Percentiles rank a stretch among this genome's conserved stretches.
Conservation (phyloP, 2,797 vertebrate species). For the Esox lucius region DNA sequence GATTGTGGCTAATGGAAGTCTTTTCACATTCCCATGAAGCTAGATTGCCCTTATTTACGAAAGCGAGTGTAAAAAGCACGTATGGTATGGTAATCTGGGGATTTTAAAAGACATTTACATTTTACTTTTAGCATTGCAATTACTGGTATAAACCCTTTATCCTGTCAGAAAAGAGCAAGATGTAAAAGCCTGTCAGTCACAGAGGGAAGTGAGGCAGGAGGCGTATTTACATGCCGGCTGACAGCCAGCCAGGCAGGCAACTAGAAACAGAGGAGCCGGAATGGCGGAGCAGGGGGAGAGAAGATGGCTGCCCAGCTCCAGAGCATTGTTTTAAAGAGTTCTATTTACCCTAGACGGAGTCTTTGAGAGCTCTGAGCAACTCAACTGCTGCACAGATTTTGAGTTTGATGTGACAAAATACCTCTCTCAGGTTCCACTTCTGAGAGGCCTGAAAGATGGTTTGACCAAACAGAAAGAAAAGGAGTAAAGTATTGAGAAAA, state of each 20-base stretch:
- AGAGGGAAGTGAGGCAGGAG: slow-evolving; percentile 75
- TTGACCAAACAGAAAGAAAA: background rate
- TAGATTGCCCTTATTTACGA: slow-evolving; percentile 81
- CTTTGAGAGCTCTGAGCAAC: background rate
- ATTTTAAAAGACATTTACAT: slow-evolving; percentile 87
- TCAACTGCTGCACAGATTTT: background rate
- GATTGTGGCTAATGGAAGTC: slow-evolving; percentile 71
- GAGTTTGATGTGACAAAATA: background rate
- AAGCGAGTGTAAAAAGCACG: slow-evolving; percentile 63
- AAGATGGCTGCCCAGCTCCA: slow-evolving; percentile 1
- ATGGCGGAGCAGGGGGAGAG: slow-evolving; percentile 20
- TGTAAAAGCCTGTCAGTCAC: slow-evolving; percentile 87
- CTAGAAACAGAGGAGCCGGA: slow-evolving; percentile 21
- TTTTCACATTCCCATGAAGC: slow-evolving; percentile 80
- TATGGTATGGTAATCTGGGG: slow-evolving; percentile 79
- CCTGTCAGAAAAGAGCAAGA: slow-evolving; percentile 80
- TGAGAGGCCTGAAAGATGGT: background rate
- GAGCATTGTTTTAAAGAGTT: background rate
- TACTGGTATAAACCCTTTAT: slow-evolving; percentile 87
- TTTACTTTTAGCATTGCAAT: slow-evolving; percentile 87
- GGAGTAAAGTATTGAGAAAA: background rate
- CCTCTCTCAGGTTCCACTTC: background rate
- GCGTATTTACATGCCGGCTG: slow-evolving; percentile 80
- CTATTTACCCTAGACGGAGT: background rate
- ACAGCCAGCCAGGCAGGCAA: slow-evolving; percentile 42